A percentile compares a stretch with the other conserved stretches of the same genome.
phyloP scores from a whole-genome alignment of 2,797 vertebrate species.

The Chrysolophus pictus region DNA sequence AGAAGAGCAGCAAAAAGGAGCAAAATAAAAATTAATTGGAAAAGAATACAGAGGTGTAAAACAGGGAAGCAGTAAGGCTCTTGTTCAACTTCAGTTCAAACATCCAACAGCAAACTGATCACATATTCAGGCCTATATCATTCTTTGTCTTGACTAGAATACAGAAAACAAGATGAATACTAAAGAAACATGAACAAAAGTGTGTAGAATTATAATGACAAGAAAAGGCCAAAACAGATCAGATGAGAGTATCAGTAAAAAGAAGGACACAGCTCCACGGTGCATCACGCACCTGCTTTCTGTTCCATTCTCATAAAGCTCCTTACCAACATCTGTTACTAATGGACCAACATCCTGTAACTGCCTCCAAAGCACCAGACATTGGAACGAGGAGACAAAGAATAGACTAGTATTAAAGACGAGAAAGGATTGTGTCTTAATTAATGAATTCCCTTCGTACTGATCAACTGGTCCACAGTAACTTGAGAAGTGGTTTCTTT shows the following conservation, averaged over 20 bases:
- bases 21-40: neutral
- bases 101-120: neutral
- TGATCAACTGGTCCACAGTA: neutral
- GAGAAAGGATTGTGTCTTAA: conserved; percentile 17
- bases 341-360: neutral
- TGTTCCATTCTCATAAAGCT: neutral
- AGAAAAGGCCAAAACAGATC: neutral
- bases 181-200: neutral
- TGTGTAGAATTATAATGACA: neutral
- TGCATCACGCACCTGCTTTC: neutral
- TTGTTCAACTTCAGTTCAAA: neutral
- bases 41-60: neutral
- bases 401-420: neutral
- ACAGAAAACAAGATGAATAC: neutral
- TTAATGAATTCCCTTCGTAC: neutral
- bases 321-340: neutral
- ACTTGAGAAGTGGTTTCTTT: neutral
- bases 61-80: neutral
- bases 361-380: neutral
- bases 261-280: neutral
- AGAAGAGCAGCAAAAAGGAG: neutral
- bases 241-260: neutral
- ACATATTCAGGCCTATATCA: neutral
- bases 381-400: neutral
- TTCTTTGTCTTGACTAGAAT: neutral